Evolutionary conservation across 2,113 vertebrate genomes (phyloP), one percentile per base, ranked within the genome.

Genomic region (Corydoras maculifer): DNA sequence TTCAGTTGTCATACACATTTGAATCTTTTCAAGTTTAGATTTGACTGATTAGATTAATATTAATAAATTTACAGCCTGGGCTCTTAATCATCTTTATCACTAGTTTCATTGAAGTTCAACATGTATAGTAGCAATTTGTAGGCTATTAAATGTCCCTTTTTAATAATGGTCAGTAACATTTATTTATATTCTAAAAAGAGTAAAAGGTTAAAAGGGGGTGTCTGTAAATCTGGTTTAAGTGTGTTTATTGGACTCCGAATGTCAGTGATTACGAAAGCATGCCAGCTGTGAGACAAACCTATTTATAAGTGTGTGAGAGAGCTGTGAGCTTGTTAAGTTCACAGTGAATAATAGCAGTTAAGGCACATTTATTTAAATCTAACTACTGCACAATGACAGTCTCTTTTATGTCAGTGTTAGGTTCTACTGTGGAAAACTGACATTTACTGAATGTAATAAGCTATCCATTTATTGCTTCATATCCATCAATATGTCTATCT

Each of bases 231-330:
- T 69, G 29, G 65, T 67, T 13, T 61, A 65, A 72, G 69, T 60
- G 65, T 60, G 69, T 78, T 72, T 75, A 72, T 60, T 11, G 55
- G 43, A 30, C 18, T 55, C 51, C 50, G 30, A 65, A 53, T 57
- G 66, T 62, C 59, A 62, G 65, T 62, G 71, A 75, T 69, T 25
- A 74, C 72, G 61, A 72, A 78, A 32, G 9, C 67, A 66, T 69
- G 61, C 62, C 67, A 79, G 60, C 70, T 69, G 66, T 58, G 63
- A 72, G 35, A 49, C 75, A 75, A 61, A 68, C 75, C 76, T 70
- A 81, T 82, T 82, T 83, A 76, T 83, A 79, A 70, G 71, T 63
- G 59, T 57, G 65, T 72, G 57, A 68, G 69, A 80, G 60, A 75
- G 69, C 55, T 76, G 71, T 71, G 68, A 55, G 68, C 68, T 67